Evolutionary conservation across 92 coral and sea anemone genomes (phyloP).

Genomic region (Epizoanthus fatuus): DNA sequence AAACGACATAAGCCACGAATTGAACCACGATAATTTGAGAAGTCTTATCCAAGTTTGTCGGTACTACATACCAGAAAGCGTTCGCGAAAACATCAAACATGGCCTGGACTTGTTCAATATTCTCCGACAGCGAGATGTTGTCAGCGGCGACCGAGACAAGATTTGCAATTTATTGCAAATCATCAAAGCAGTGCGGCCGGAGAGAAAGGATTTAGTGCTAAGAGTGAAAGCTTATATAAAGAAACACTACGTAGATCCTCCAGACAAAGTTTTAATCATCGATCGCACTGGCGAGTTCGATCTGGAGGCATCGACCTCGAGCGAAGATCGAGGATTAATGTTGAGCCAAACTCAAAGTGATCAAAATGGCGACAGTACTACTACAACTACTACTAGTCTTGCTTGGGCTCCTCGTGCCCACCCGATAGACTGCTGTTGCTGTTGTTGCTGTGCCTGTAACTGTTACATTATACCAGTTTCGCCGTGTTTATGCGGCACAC

Average conservation of each 20-base stretch:
- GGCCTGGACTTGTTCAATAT: slow-evolving; percentile 80
- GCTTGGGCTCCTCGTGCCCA: neutral
- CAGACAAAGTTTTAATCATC: slow-evolving; percentile 13
- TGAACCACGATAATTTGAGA: slow-evolving; percentile 67
- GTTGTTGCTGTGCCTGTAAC: slow-evolving; percentile 61
- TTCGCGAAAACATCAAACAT: slow-evolving; percentile 61
- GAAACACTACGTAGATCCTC: slow-evolving; percentile 43
- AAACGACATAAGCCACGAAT: slow-evolving; percentile 83
- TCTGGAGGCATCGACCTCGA: slow-evolving; percentile 25
- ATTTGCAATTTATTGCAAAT: slow-evolving; percentile 63
- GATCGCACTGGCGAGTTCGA: slow-evolving; percentile 20
- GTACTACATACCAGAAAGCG: slow-evolving; percentile 58
- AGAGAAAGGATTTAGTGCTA: slow-evolving; percentile 70
- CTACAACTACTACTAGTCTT: neutral
- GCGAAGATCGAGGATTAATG: slow-evolving; percentile 16
- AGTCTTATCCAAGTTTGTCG: slow-evolving; percentile 79
- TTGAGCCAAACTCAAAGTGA: neutral
- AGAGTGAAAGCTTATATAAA: slow-evolving; percentile 68
- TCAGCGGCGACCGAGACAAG: slow-evolving; percentile 76
- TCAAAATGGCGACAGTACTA: neutral
- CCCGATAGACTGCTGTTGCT: slow-evolving; percentile 13
- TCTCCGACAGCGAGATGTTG: slow-evolving; percentile 67
- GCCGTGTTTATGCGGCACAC: slow-evolving; percentile 38
- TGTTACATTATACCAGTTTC: slow-evolving; percentile 62
- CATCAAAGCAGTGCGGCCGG: slow-evolving; percentile 73